phyloP scores from a whole-genome alignment of 92 coral and sea anemone species.

The Zoanthus sociatus region DNA sequence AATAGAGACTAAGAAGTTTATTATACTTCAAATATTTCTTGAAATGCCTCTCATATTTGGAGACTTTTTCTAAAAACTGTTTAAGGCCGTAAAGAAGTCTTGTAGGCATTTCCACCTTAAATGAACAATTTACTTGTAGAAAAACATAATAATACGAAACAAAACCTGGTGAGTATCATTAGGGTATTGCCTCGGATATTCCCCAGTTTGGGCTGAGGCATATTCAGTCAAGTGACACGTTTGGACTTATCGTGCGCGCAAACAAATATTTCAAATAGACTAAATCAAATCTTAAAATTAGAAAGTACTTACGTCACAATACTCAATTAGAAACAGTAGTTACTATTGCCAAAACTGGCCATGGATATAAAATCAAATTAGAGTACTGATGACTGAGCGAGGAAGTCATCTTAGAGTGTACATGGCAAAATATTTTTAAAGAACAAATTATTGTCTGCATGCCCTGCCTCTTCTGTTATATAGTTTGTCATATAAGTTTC shows the following conservation, averaged over 20 bases:
- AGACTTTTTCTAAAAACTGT: not conserved
- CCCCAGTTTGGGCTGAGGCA: constrained; percentile 19
- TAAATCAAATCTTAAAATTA: constrained; percentile 8
- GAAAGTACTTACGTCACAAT: constrained; percentile 24
- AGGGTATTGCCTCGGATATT: constrained; percentile 25
- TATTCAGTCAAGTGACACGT: constrained; percentile 5
- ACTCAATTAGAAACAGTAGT: constrained; percentile 15
- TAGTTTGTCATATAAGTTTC: constrained; percentile 19
- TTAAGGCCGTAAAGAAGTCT: constrained; percentile 26
- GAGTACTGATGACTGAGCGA: constrained; percentile 33
- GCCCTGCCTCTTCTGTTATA: constrained; percentile 26
- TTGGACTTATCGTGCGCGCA: constrained; percentile 6
- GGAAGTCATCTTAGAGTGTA: constrained; percentile 35
- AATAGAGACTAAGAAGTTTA: constrained; percentile 5
- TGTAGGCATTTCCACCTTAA: constrained; percentile 20
- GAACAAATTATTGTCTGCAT: constrained; percentile 26
- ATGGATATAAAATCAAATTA: constrained; percentile 5
- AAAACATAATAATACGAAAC: constrained; percentile 12
- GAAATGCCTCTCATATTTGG: not conserved
- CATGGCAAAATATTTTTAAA: constrained; percentile 2
- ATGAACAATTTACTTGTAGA: constrained; percentile 6
- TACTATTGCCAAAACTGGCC: constrained; percentile 19
- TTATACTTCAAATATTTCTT: constrained; percentile 3
- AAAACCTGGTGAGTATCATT: constrained; percentile 14
- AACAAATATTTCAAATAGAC: not conserved